Percentiles rank a stretch among this genome's conserved stretches.
Conservation (phyloP, 2,888 invertebrate species). For the Synanthedon tipuliformis region DNA sequence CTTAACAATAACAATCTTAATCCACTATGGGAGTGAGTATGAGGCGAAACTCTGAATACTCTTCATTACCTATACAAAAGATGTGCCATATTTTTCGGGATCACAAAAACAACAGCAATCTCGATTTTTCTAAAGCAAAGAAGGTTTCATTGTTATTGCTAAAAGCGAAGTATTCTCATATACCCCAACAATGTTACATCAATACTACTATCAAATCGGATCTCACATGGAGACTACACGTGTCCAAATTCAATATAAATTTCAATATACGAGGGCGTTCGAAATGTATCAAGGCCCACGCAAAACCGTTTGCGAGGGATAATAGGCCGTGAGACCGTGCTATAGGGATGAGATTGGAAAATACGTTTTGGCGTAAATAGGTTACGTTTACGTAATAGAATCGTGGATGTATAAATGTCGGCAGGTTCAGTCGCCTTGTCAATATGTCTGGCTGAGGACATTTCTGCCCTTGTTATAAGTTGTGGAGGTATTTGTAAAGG, state of each 20-base stretch:
- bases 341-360: neutral
- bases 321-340: neutral
- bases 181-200: neutral
- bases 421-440: slow-evolving; percentile 13
- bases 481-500: slow-evolving; percentile 15
- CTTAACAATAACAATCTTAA: too few species aligned
- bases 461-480: slow-evolving; percentile 17
- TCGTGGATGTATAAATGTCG: neutral
- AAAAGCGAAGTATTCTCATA: too few species aligned
- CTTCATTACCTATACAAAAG: too few species aligned
- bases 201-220: neutral
- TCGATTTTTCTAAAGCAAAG: too few species aligned
- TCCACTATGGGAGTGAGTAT: too few species aligned
- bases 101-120: too few species aligned
- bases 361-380: neutral
- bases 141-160: too few species aligned
- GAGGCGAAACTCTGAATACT: too few species aligned
- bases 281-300: too few species aligned
- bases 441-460: slow-evolving; percentile 18
- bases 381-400: neutral
- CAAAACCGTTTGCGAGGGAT: neutral
- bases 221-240: neutral
- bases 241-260: neutral
- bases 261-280: neutral
- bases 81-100: too few species aligned